Evolutionary conservation across 2,888 invertebrate species (phyloP).

Genomic region (Gryllus longicercus): DNA sequence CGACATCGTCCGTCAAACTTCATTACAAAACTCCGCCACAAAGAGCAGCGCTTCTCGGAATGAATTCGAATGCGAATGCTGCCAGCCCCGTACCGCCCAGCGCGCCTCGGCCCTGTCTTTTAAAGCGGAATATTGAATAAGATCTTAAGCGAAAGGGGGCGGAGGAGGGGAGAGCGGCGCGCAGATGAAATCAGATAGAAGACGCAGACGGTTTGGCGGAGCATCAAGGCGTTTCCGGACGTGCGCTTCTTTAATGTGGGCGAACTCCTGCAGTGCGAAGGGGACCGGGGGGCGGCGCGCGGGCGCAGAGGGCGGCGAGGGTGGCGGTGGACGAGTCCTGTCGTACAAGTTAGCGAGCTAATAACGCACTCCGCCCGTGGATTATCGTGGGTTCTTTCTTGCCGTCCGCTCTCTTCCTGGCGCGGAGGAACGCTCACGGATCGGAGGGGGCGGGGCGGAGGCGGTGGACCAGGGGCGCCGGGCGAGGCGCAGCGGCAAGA

Average conservation of each 20-base stretch:
- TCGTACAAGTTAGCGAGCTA: conserved; percentile 6
- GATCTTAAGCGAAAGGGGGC: neutral
- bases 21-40: neutral
- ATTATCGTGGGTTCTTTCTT: neutral
- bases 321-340: neutral
- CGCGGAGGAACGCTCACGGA: neutral
- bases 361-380: neutral
- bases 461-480: neutral
- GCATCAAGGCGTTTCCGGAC: neutral
- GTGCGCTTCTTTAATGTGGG: neutral
- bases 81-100: neutral
- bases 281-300: neutral
- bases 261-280: neutral
- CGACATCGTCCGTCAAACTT: neutral
- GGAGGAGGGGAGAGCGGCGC: conserved; percentile 19
- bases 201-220: neutral
- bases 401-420: neutral
- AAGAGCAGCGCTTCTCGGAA: neutral
- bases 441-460: neutral
- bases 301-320: neutral
- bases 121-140: neutral
- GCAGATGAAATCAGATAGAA: neutral
- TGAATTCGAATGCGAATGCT: too few species aligned
- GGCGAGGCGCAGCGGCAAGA: neutral
- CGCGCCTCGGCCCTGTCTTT: neutral